Conservation (phyloP, 1,140 invertebrate genomes). For the Heliconius hewitsoni region DNA sequence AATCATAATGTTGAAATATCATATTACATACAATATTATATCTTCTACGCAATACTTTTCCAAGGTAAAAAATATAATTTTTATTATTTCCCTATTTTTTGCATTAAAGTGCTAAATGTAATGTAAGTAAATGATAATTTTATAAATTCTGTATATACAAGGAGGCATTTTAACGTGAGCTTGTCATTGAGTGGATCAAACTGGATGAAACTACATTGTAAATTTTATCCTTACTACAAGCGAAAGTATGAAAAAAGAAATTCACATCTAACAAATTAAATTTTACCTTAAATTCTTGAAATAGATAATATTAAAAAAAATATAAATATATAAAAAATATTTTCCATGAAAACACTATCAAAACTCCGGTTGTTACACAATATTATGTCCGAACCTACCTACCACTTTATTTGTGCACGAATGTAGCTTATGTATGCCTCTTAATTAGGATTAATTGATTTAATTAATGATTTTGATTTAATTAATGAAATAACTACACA, state of each 20-base stretch:
- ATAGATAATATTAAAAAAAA: background rate
- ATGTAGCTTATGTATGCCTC: constrained; percentile 1
- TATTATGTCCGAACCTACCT: background rate
- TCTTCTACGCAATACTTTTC: background rate
- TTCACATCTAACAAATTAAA: background rate
- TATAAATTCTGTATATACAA: constrained; percentile 1
- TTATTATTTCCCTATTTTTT: constrained; percentile 13
- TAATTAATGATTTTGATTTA: constrained; percentile 9
- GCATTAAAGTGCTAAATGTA: constrained; percentile 8
- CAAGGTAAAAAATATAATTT: background rate
- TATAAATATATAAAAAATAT: background rate
- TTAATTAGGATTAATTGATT: constrained; percentile 10
- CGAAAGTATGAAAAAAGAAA: background rate
- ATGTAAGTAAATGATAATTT: background rate
- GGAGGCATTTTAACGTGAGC: background rate
- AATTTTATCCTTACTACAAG: background rate
- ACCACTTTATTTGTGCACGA: background rate
- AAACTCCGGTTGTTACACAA: background rate
- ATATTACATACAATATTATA: background rate
- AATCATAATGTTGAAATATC: background rate
- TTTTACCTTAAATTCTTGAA: background rate
- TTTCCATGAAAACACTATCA: background rate
- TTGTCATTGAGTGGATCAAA: background rate
- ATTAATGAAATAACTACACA: background rate
- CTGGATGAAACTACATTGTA: background rate